Conservation (phyloP, 2,797 vertebrate species). For the Molossus molossus region DNA sequence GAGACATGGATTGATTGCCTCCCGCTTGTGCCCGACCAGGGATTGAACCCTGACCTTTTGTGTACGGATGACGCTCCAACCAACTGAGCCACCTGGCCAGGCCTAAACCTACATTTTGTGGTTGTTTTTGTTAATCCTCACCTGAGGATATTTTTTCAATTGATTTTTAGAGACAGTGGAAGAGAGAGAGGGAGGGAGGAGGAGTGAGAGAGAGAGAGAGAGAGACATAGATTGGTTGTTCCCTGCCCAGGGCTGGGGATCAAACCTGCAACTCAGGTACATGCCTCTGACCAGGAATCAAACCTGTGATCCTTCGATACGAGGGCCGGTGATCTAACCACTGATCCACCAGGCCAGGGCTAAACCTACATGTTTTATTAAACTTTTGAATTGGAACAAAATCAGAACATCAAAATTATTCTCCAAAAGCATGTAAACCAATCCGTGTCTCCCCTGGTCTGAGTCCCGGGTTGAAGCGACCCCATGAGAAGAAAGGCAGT, state of each 20-base stretch:
- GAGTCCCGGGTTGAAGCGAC: not conserved
- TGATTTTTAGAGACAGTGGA: not conserved
- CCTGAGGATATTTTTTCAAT: not conserved
- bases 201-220: not conserved
- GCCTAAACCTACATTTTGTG: not conserved
- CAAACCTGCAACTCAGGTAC: not conserved
- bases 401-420: not conserved
- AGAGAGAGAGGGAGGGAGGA: not conserved
- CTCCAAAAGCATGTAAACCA: not conserved
- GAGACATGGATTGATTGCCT: not conserved
- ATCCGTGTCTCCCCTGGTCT: not conserved
- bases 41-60: not conserved
- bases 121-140: not conserved
- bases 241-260: not conserved
- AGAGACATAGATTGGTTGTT: not conserved
- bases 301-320: not conserved
- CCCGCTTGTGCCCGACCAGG: no score
- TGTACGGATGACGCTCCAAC: no score
- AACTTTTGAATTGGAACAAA: not conserved
- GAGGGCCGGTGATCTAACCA: not conserved
- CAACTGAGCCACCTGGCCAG: no score
- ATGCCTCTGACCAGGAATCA: not conserved
- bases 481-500: not conserved
- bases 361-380: conserved; percentile 7
- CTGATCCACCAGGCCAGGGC: not conserved